phyloP scores from a whole-genome alignment of 2,113 vertebrate species.

The Marmota flaviventris region DNA sequence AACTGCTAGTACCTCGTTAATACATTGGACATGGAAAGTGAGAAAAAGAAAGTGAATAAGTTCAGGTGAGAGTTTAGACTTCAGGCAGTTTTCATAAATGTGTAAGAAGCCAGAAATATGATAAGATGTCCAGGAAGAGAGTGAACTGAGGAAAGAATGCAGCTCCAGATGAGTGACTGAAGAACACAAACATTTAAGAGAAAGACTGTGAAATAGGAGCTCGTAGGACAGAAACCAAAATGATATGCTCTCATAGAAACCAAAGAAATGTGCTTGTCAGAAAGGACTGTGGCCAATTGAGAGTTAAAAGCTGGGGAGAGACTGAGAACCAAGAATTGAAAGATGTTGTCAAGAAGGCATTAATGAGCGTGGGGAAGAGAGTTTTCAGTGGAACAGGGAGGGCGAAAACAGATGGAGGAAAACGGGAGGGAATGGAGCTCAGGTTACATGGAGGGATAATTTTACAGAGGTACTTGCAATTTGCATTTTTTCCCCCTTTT shows the following conservation, averaged over 20 bases:
- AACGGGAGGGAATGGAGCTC: neutral
- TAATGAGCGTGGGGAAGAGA: neutral
- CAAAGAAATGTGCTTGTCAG: neutral
- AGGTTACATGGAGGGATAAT: neutral
- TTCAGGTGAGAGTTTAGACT: neutral
- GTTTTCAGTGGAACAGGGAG: neutral
- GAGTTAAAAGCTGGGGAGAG: neutral
- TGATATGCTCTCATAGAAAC: neutral
- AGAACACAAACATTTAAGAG: neutral
- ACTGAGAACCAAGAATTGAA: neutral
- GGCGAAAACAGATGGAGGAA: neutral
- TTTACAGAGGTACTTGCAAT: neutral
- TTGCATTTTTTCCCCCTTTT: rapidly evolving
- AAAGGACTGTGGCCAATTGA: neutral
- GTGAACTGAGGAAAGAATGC: neutral
- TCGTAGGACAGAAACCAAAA: neutral
- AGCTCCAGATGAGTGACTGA: neutral
- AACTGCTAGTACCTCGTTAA: neutral
- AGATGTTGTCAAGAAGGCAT: neutral
- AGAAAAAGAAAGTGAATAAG: neutral
- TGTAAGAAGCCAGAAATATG: neutral
- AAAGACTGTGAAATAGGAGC: neutral
- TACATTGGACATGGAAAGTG: neutral
- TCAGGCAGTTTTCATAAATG: neutral
- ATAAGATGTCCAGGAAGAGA: neutral